These are phyloP conservation scores for Zapornia atra DNA, from an alignment of 2,113 vertebrate genomes.

Conservation along the genomic window DNA sequence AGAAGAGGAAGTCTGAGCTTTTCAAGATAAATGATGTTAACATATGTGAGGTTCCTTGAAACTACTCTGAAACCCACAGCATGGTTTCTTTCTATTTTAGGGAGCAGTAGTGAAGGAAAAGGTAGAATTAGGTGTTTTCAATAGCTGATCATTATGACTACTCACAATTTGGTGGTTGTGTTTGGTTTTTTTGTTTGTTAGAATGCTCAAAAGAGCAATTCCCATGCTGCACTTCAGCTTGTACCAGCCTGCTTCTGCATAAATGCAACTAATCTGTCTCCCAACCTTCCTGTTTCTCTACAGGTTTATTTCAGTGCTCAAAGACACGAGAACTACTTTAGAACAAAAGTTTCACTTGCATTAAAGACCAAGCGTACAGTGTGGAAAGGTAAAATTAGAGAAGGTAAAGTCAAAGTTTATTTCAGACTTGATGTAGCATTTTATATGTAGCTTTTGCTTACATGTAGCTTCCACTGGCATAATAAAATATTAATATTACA, in stretches of 20 bases:
- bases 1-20: neutral
- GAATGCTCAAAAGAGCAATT: neutral
- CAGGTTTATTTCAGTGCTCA: neutral
- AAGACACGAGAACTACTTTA: neutral
- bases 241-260: neutral
- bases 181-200: neutral
- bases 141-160: neutral
- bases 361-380: neutral
- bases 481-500: neutral
- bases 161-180: neutral
- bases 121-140: neutral
- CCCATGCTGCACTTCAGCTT: neutral
- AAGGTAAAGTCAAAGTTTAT: neutral
- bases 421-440: neutral
- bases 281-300: neutral
- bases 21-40: neutral
- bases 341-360: neutral
- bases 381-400: neutral
- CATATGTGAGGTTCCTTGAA: neutral
- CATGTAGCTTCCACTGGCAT: neutral
- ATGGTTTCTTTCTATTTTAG: neutral
- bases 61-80: neutral
- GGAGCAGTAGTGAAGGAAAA: neutral
- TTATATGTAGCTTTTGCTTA: neutral
- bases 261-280: neutral